Evolutionary conservation across 2,113 vertebrate genomes (phyloP), one percentile per base, ranked within the genome.

Genomic region (Centropristis striata): DNA sequence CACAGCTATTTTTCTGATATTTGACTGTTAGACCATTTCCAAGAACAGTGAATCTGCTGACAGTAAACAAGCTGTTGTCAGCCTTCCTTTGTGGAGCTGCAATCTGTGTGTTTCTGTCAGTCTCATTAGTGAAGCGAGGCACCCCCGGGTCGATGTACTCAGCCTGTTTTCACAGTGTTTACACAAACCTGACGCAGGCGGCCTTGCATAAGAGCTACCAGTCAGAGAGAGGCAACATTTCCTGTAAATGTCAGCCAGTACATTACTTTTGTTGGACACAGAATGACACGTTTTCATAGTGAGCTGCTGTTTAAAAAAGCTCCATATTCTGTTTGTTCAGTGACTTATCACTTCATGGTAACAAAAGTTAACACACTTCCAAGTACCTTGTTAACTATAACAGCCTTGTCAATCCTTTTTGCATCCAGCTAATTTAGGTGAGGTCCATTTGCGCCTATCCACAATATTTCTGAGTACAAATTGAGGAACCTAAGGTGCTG

Each of bases 91-190:
- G 55, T 32, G 27, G 53, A 51, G 69, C 80, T 81, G 75, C 57
- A 59, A 42, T 75, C 80, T 78, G 44, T 41, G 12, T 66, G 82
- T 84, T 70, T 58, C 60, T 60, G 80, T 86, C 71, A 16, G 66
- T 73, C 39, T 85, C 70, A 69, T 86, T 78, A 84, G 78, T 37
- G 49, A 16, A 55, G 25, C 0, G 18, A 41, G 41, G 59, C 54
- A 53, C 74, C 67, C 14, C 55, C 4, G 28, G 81, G 81, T 75
- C 67, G n/a, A 47, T 63, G 72, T 46, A 42, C 63, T 4, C 80
- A 32, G 67, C 50, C 72, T 78, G 81, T 47, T 81, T 69, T 66
- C 80, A 25, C 72, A 49, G 46, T 84, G 85, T 88, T 84, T 77
- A 74, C 88, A 84, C 55, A 53, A 72, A 84, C 55, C 77, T 71